Base-by-base conservation (phyloP, 2,888 invertebrate species). In the Nemotelus pantherinus region DNA sequence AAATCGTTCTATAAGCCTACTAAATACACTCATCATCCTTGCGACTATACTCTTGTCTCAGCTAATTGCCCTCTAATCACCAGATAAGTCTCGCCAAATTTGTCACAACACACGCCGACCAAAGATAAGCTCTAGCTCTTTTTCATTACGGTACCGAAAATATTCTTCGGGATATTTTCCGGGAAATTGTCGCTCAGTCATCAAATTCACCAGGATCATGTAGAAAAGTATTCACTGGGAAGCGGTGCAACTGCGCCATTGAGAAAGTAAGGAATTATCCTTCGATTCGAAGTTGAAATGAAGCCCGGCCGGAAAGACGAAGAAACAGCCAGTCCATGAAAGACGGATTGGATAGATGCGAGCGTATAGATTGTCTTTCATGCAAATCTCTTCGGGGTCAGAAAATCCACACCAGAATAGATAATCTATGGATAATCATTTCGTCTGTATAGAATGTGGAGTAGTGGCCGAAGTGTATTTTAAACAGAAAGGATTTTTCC, bases 61-160 rank as follows among this genome's bases (percentile, higher is more conserved):
- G 78, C 78, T 81, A 81, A 81, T 81, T 81, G 77, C 80, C 79
- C 77, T 79, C 80, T 80, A 81, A 80, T 78, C 80, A 80, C 80
- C 68, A 78, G 80, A 78, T 79, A 80, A 81, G 80, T 80, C 80
- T 79, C 78, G 78, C 79, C 80, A 81, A 25, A 81, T 81, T 81
- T 81, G 80, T 80, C 81, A 81, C 81, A 80, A 80, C 81, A 74
- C 74, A 80, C 47, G 39, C 60, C 7, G 48, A 72, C 71, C 25
- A 48, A 9, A 10, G 60, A 60, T 60, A 60, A 60, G 60, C 41
- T 60, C 60, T 60, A 25, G 3, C 25, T 2, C 3, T 60, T 43
- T 60, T 60, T 60, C 41, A 39, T 7, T 43, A 10, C 44, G 45
- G 7, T 25, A 45, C 45, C n/a, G 67, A 68, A 68, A 68, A 68